A percentile compares a stretch with the other conserved stretches of the same genome.
phyloP scores from a whole-genome alignment of 2,797 vertebrate genomes.

The Pempheris klunzingeri region DNA sequence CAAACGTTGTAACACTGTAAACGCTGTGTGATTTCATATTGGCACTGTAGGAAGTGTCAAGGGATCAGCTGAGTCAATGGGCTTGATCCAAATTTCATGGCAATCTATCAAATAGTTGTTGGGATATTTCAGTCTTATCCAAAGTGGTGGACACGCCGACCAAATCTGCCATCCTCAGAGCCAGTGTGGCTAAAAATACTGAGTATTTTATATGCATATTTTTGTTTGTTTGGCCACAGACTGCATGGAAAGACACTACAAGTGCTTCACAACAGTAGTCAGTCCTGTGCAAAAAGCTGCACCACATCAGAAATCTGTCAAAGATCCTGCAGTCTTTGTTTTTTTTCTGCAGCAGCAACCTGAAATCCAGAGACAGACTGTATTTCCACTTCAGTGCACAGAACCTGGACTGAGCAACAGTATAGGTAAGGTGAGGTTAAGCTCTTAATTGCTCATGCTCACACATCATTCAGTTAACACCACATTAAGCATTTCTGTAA shows the following conservation, averaged over 20 bases:
- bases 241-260: slow-evolving; percentile 10
- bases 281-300: slow-evolving; percentile 24
- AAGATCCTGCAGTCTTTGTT: slow-evolving; percentile 21
- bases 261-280: too few relatives aligned
- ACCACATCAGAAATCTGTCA: slow-evolving; percentile 38
- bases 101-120: not conserved
- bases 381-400: slow-evolving; percentile 6
- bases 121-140: not conserved
- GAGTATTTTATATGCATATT: not conserved
- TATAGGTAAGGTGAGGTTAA: not conserved
- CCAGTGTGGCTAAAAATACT: slow-evolving; percentile 15
- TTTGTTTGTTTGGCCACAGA: slow-evolving; percentile 25
- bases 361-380: not conserved
- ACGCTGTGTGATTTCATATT: too few relatives aligned
- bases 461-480: not conserved
- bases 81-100: not conserved
- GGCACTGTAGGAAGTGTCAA: not conserved
- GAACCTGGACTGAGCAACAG: not conserved
- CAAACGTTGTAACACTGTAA: not conserved
- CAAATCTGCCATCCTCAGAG: not conserved
- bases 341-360: slow-evolving; percentile 20
- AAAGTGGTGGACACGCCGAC: not conserved
- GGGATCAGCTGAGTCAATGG: not conserved
- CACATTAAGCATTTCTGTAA: slow-evolving; percentile 19
- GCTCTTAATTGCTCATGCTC: slow-evolving; percentile 18